phyloP scores from a whole-genome alignment of 2,888 invertebrate genomes.

The Drosophila helvetica region DNA sequence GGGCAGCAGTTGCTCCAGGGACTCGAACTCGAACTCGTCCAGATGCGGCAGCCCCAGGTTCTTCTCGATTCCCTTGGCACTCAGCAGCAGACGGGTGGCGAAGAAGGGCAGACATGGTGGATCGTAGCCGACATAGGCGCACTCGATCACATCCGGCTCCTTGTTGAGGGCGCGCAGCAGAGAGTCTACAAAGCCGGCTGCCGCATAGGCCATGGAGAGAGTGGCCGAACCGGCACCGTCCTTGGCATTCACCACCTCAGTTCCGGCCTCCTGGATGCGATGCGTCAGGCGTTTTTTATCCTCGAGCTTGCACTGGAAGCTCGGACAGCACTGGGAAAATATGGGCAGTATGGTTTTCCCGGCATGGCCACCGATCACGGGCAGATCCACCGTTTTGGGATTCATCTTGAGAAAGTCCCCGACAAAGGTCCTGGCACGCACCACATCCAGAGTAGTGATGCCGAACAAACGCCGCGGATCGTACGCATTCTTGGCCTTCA shows the following conservation, averaged over 20 bases:
- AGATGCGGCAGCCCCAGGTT: constrained; percentile 10
- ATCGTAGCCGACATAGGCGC: constrained; percentile 79
- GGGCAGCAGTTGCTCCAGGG: background rate
- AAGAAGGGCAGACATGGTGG: background rate
- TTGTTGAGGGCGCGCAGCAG: constrained; percentile 90
- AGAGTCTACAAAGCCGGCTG: constrained; percentile 92
- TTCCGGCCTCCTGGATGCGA: constrained; percentile 98
- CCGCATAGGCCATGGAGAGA: constrained; percentile 98
- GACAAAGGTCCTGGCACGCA: constrained; percentile 95
- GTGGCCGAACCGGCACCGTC: constrained; percentile 98
- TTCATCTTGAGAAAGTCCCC: constrained; percentile 93
- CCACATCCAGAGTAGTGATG: constrained; percentile 97
- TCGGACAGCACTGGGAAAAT: constrained; percentile 94
- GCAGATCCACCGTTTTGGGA: constrained; percentile 91
- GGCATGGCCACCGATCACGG: constrained; percentile 98
- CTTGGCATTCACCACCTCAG: constrained; percentile 94
- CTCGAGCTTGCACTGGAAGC: constrained; percentile 90
- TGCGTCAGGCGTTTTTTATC: constrained; percentile 92
- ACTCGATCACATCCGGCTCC: constrained; percentile 93
- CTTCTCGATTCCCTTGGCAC: background rate
- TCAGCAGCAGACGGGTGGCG: background rate
- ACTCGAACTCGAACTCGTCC: background rate
- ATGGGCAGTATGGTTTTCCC: constrained; percentile 98
- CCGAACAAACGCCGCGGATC: constrained; percentile 96
- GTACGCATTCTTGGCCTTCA: constrained; percentile 89